These are phyloP conservation scores for Alces alces DNA, from an alignment of 2,113 vertebrate species.

Conservation along the genomic window DNA sequence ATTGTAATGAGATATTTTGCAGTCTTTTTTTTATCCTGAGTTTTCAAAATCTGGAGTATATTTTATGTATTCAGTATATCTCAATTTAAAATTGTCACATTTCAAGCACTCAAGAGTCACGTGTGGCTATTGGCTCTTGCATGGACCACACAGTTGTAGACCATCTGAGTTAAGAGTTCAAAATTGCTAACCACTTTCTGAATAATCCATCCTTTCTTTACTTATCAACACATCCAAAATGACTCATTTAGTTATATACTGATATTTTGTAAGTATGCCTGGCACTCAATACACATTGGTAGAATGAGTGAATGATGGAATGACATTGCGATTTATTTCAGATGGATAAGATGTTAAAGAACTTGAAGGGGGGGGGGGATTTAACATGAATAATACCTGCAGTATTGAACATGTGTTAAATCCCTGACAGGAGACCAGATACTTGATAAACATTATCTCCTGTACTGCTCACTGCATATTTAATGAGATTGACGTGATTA, in stretches of 20 bases:
- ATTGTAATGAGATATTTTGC: not conserved
- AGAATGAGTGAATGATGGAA: not conserved
- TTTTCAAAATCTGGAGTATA: slow-evolving; percentile 2
- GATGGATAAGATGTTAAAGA: not conserved
- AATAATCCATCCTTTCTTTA: not conserved
- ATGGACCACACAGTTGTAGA: not conserved
- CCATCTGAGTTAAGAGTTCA: not conserved
- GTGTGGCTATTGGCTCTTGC: not conserved
- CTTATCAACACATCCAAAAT: not conserved
- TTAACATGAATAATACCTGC: slow-evolving; percentile 5
- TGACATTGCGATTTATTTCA: slow-evolving; percentile 32
- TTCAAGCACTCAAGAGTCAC: not conserved
- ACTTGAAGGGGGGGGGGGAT: not conserved
- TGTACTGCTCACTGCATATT: not conserved
- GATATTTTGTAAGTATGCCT: not conserved
- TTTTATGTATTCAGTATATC: not conserved
- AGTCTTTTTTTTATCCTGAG: not conserved
- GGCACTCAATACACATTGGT: not conserved
- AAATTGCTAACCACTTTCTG: not conserved
- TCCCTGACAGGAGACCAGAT: not conserved
- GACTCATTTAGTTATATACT: not conserved
- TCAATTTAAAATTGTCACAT: not conserved
- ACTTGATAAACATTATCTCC: not conserved
- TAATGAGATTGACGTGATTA: slow-evolving; percentile 1
- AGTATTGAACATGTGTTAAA: not conserved